phyloP scores from a whole-genome alignment of 92 coral and sea anemone genomes.

The Desmophyllum pertusum region DNA sequence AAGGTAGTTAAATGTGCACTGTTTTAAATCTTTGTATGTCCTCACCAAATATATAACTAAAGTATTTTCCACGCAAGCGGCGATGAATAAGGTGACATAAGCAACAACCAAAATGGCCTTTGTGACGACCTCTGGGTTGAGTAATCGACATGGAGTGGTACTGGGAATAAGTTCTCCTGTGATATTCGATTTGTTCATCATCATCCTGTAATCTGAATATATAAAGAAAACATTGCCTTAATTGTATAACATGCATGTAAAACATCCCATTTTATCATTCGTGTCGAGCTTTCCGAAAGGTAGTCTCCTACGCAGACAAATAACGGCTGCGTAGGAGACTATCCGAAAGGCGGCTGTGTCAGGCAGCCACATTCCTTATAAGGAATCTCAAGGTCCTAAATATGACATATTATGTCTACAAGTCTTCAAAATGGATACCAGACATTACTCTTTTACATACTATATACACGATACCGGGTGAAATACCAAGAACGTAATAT shows the following conservation, averaged over 20 bases:
- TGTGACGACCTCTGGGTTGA: not conserved
- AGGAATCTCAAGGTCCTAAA: no score
- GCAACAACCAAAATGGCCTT: not conserved
- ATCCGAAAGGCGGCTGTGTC: no score
- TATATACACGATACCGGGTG: no score
- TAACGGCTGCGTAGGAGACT: no score
- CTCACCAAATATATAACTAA: slow-evolving; percentile 28
- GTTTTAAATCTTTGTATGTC: not conserved
- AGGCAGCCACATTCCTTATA: no score
- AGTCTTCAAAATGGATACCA: no score
- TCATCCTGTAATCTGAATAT: not conserved
- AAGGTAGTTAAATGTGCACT: slow-evolving; percentile 5
- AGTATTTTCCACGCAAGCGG: slow-evolving; percentile 31
- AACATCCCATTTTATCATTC: no score
- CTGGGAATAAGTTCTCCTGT: not conserved
- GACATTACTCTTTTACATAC: no score
- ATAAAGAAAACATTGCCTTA: not conserved
- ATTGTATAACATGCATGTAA: not conserved
- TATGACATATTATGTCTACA: no score
- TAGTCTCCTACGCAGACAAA: no score
- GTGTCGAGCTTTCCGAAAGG: no score
- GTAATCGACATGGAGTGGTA: not conserved
- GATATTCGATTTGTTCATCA: not conserved
- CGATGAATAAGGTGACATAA: slow-evolving; percentile 27
- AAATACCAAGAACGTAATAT: no score